Evolutionary conservation across 2,888 invertebrate genomes (phyloP).

Genomic region (Hypsopygia costalis): DNA sequence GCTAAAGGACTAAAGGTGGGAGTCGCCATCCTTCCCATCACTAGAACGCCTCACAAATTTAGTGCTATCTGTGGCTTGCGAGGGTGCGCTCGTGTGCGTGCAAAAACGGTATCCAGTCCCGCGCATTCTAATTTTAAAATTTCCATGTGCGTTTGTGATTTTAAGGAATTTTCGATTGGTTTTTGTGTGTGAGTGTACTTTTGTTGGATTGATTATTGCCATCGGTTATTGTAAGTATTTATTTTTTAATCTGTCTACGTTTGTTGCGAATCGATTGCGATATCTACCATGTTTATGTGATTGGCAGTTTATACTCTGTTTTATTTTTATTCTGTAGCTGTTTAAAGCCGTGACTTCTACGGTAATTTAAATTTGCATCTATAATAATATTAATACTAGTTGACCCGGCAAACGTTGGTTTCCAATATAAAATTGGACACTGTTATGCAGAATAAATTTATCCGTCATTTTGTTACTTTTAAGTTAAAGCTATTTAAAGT

Average conservation of each 20-base stretch:
- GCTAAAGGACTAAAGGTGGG: conserved; percentile 19
- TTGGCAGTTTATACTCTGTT: no score
- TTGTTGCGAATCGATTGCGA: no score
- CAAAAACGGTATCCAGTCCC: background rate
- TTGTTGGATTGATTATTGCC: conserved; percentile 1
- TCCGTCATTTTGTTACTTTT: no score
- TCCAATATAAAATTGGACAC: no score
- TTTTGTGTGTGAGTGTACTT: conserved; percentile 8
- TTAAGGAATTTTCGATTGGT: background rate
- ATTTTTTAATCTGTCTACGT: background rate
- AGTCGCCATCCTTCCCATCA: conserved; percentile 10
- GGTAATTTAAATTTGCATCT: no score
- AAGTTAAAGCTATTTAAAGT: no score
- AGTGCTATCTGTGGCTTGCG: conserved; percentile 1
- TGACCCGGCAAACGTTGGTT: no score
- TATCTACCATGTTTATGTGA: no score
- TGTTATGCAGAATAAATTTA: no score
- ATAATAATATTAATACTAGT: no score
- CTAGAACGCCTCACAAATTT: conserved; percentile 1
- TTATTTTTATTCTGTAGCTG: no score
- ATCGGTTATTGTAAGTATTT: background rate
- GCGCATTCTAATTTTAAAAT: conserved; percentile 7
- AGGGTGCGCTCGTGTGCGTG: conserved; percentile 2
- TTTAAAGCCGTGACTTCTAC: no score
- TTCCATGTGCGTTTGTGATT: conserved; percentile 3